Evolutionary conservation across 2,797 vertebrate genomes (phyloP).

Genomic region (Sebastiscus tertius): DNA sequence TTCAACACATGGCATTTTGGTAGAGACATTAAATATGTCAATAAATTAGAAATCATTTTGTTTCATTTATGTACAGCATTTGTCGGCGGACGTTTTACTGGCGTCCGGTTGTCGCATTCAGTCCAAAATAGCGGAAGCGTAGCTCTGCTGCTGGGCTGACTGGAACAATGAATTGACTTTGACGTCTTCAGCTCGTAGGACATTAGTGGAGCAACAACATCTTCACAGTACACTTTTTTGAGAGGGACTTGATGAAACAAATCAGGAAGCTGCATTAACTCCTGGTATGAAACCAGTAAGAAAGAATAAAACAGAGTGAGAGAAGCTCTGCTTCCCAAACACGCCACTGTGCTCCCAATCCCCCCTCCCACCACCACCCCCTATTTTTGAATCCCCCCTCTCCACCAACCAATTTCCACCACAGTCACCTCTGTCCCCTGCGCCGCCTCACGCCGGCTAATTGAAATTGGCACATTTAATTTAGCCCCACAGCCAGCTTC

Average conservation of each 20-base stretch:
- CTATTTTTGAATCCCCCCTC: slow-evolving; percentile 44
- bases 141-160: too few species aligned
- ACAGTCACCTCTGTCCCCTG: slow-evolving; percentile 67
- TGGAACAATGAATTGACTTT: too few species aligned
- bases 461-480: slow-evolving; percentile 86
- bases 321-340: background rate
- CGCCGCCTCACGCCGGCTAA: slow-evolving; percentile 70
- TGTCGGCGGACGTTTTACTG: too few species aligned
- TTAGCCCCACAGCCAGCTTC: slow-evolving; percentile 79
- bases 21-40: too few species aligned
- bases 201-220: background rate
- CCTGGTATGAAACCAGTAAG: too few species aligned
- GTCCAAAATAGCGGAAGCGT: too few species aligned
- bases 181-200: background rate
- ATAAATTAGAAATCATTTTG: too few species aligned
- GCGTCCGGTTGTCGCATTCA: too few species aligned
- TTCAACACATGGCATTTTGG: too few species aligned
- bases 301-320: background rate
- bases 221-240: background rate
- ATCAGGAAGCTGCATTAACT: too few species aligned
- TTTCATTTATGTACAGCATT: rapidly evolving
- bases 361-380: background rate
- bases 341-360: background rate
- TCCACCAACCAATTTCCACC: slow-evolving; percentile 68
- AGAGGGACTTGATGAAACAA: background rate